phyloP scores from a whole-genome alignment of 2,888 invertebrate species.

The Choristoneura rosaceana region DNA sequence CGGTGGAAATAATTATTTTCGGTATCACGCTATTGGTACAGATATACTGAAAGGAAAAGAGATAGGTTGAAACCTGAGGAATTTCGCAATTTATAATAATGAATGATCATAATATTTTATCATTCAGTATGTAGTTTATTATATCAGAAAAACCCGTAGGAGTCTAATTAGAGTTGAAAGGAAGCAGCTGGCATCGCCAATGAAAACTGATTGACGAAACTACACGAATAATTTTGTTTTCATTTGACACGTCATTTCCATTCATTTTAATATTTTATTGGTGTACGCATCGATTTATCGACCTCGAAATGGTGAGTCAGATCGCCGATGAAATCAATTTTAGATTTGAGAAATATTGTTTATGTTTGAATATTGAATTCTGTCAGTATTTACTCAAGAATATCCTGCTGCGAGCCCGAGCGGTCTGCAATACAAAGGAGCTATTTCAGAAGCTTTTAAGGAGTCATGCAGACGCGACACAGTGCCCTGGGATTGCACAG shows the following conservation, averaged over 20 bases:
- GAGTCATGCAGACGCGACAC: constrained; percentile 16
- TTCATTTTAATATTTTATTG: constrained; percentile 37
- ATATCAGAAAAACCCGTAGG: neutral
- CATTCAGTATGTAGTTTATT: neutral
- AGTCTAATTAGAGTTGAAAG: constrained; percentile 19
- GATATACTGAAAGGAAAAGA: neutral
- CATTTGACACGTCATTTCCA: constrained; percentile 31
- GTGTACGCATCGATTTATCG: constrained; percentile 51
- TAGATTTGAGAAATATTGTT: constrained; percentile 57
- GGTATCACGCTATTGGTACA: no score
- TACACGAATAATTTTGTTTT: constrained; percentile 29
- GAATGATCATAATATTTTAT: neutral
- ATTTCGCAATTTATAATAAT: neutral
- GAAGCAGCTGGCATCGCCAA: constrained; percentile 12
- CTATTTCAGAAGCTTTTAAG: constrained; percentile 38
- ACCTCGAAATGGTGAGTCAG: constrained; percentile 58
- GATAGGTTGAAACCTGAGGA: neutral
- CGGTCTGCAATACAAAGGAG: constrained; percentile 31
- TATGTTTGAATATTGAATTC: constrained; percentile 53
- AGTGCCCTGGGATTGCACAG: constrained; percentile 20
- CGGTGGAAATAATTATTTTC: no score
- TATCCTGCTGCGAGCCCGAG: constrained; percentile 21
- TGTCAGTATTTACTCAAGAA: constrained; percentile 37
- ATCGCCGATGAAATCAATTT: constrained; percentile 62
- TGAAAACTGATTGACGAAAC: constrained; percentile 10